phyloP scores from a whole-genome alignment of 2,888 invertebrate genomes.

The Anarsia innoxiella region DNA sequence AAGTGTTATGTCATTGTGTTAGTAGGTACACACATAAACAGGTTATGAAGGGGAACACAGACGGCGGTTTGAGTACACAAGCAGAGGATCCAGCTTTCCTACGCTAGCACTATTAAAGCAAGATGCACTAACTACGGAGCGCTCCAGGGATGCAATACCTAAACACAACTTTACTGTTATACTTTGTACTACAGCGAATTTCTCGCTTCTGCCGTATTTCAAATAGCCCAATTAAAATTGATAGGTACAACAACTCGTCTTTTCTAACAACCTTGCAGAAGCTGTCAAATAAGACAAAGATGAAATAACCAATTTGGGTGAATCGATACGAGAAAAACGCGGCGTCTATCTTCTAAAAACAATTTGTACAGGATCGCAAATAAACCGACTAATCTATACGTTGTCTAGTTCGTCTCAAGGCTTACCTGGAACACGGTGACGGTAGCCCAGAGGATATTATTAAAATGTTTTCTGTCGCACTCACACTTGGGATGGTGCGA shows the following conservation, averaged over 20 bases:
- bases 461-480: conserved; percentile 99
- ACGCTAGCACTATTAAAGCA: conserved; percentile 46
- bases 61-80: conserved; percentile 70
- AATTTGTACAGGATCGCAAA: conserved; percentile 62
- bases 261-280: conserved; percentile 28
- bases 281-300: conserved; percentile 40
- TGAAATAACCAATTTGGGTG: conserved; percentile 20
- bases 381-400: conserved; percentile 58
- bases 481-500: conserved; percentile 92
- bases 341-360: conserved; percentile 47
- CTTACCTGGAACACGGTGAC: conserved; percentile 98
- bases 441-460: conserved; percentile 97
- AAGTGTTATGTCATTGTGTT: conserved; percentile 59
- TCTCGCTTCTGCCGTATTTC: conserved; percentile 40
- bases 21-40: conserved; percentile 50
- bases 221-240: conserved; percentile 10
- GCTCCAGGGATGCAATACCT: conserved; percentile 43
- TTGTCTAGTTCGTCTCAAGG: conserved; percentile 52
- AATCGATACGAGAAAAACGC: conserved; percentile 57
- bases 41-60: conserved; percentile 60
- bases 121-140: conserved; percentile 69
- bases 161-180: conserved; percentile 20
- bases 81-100: conserved; percentile 59
- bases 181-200: conserved; percentile 42
- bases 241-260: conserved; percentile 34